A percentile compares a stretch with the other conserved stretches of the same genome.
phyloP scores from a whole-genome alignment of 2,113 vertebrate species.

The Thinocorus orbignyianus region DNA sequence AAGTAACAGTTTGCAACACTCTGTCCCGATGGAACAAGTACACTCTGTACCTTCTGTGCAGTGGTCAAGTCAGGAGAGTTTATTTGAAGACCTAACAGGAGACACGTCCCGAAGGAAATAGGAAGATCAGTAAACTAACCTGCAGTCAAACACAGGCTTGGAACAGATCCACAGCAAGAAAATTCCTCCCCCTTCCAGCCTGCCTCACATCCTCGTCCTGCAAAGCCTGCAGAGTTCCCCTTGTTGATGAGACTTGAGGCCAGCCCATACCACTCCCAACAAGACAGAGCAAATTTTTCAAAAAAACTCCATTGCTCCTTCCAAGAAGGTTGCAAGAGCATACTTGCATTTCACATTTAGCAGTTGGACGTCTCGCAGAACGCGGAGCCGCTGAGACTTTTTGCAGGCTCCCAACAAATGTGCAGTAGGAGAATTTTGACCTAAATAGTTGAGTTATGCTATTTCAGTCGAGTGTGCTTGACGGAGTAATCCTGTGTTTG shows the following conservation, averaged over 20 bases:
- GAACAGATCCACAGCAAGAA: not conserved
- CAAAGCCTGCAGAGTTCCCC: not conserved
- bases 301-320: not conserved
- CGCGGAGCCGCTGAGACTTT: rapidly evolving
- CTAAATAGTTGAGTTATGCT: not conserved
- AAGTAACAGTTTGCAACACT: not conserved
- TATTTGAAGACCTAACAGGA: not conserved
- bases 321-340: not conserved
- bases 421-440: not conserved
- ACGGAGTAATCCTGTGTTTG: not conserved
- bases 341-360: not conserved
- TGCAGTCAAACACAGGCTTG: not conserved
- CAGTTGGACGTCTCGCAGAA: not conserved
- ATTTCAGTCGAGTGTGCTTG: not conserved
- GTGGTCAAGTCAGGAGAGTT: not conserved
- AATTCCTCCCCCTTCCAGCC: not conserved
- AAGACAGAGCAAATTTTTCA: not conserved
- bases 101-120: not conserved
- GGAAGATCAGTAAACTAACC: not conserved
- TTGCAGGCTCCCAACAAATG: not conserved
- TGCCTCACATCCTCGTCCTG: not conserved
- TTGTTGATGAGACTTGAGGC: rapidly evolving
- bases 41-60: not conserved
- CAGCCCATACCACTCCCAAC: not conserved
- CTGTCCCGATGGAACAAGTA: not conserved